phyloP scores from a whole-genome alignment of 2,888 invertebrate genomes.

The Myathropa florea region DNA sequence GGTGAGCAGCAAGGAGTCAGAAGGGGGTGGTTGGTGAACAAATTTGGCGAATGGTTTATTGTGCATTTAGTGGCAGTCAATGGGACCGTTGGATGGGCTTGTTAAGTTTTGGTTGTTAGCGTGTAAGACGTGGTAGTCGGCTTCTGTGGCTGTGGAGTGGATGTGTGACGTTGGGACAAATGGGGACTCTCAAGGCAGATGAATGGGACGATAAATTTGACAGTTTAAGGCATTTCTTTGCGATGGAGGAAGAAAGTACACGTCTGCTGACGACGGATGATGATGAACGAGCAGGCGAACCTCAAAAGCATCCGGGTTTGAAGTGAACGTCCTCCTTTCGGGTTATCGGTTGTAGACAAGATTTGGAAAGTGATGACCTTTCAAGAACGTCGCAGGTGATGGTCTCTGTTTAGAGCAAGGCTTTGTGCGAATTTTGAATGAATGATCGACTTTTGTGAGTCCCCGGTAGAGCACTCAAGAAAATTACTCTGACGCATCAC shows the following conservation, averaged over 20 bases:
- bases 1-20: background rate
- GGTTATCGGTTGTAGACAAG: background rate
- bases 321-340: background rate
- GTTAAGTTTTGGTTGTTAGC: too few species aligned
- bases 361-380: background rate
- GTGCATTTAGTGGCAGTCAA: constrained; percentile 14
- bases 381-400: background rate
- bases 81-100: background rate
- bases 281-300: background rate
- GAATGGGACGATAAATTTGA: background rate
- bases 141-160: background rate
- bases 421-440: too few species aligned
- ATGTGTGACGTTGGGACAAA: background rate
- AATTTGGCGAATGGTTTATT: constrained; percentile 33
- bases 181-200: background rate
- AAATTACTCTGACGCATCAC: too few species aligned
- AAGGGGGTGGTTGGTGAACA: background rate
- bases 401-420: background rate
- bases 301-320: background rate
- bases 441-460: too few species aligned
- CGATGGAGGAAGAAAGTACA: background rate
- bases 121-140: too few species aligned
- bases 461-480: too few species aligned
- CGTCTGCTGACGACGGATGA: background rate
- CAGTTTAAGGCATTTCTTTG: background rate